These are phyloP conservation scores for Parapsyche elsis DNA, from an alignment of 1,140 invertebrate genomes.

Conservation along the genomic window DNA sequence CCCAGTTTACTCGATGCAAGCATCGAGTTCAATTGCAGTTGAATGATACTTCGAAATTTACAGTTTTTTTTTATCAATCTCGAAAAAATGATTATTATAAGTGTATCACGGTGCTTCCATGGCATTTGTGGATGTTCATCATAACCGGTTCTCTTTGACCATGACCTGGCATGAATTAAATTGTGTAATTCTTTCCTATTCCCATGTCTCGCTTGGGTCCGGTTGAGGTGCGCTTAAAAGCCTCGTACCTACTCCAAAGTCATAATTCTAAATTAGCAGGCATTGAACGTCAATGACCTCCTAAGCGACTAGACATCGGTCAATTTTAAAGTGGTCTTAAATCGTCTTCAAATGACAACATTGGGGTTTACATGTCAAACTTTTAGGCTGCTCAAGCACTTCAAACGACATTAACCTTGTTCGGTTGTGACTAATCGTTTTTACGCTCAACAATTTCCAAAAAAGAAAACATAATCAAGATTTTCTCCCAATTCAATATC, in stretches of 20 bases:
- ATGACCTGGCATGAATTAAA: conserved; percentile 14
- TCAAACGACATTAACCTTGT: conserved; percentile 8
- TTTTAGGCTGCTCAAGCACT: conserved; percentile 16
- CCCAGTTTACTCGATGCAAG: conserved; percentile 1
- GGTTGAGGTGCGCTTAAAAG: no score
- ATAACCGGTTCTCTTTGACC: conserved; percentile 23
- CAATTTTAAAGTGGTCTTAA: background rate
- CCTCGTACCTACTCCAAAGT: no score
- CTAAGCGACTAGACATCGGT: background rate
- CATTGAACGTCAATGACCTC: background rate
- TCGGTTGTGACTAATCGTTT: background rate
- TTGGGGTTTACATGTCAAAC: conserved; percentile 26
- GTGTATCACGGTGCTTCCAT: background rate
- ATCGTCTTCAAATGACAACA: background rate
- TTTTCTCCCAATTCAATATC: no score
- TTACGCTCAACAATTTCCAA: no score
- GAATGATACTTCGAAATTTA: no score
- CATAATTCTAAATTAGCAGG: background rate
- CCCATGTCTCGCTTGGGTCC: background rate
- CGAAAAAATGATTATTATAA: no score
- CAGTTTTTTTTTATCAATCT: no score
- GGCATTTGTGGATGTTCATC: background rate
- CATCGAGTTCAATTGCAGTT: background rate
- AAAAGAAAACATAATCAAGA: no score
- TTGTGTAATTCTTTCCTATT: conserved; percentile 17